Evolutionary conservation across 2,113 vertebrate genomes (phyloP), one percentile per base, ranked within the genome.

Genomic region (Onychostoma macrolepis): DNA sequence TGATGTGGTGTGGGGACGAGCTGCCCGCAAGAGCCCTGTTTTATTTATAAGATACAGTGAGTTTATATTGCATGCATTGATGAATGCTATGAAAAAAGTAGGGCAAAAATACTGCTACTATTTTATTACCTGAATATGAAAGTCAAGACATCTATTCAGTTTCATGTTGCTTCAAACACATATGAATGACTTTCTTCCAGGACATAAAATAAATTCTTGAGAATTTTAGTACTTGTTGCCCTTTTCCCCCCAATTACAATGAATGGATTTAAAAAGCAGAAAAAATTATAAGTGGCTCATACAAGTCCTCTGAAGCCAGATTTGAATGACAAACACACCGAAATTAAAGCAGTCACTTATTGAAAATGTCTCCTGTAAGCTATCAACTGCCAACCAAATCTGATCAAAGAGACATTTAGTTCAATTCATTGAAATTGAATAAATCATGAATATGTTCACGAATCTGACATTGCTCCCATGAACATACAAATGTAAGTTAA

Each of bases 11-110:
- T 30, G 71, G 48, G 45, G 13, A 17, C 0, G 24, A 41, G 80
- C 24, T 4, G 79, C 58, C n/a, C n/a, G 2, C 79, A 65, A 65
- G 36, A 45, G 58, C 9, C 38, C 6, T 63, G 79, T 28, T 80
- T 80, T 63, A 80, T 80, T 43, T 58, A 80, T 80, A 15, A 80
- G 48, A 61, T 36, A 61, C 50, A 58, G 4, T 15, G 43, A 30
- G 43, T 21, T 79, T 78, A 53, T 79, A 5, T 38, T 36, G 50
- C 24, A 53, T 33, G 6, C 17, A 50, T 26, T 7, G 24, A 2
- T 26, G n/a, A 74, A 41, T 21, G 26, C 15, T 76, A 17, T 26
- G 4, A 78, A 26, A 50, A 33, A 53, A 30, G 5, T 50, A 30
- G 26, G 3, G 43, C 17, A 4, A 2, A 28, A 53, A 53, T 15